Percentiles rank a stretch among this genome's conserved stretches.
These are phyloP conservation scores for Cairina moschata DNA, from an alignment of 2,113 vertebrate genomes.

Conservation along the genomic window DNA sequence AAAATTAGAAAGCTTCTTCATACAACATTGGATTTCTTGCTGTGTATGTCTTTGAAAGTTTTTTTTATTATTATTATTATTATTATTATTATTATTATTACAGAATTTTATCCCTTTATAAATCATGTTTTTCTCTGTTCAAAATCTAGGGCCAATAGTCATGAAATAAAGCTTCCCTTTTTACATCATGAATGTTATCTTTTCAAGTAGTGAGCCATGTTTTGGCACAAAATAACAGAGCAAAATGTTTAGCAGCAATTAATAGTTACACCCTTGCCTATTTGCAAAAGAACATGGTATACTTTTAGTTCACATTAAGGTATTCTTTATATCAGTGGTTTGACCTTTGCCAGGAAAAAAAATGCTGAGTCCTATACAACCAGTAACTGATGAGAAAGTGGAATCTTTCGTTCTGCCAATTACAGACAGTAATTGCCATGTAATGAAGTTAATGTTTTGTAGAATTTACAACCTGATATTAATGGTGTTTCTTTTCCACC, in stretches of 20 bases:
- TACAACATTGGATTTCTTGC: not conserved
- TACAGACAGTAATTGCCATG: constrained; percentile 86
- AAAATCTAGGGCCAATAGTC: not conserved
- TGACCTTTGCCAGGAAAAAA: constrained; percentile 85
- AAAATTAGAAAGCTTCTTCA: not conserved
- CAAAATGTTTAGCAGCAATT: constrained; percentile 14
- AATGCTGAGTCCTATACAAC: constrained; percentile 80
- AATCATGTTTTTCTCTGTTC: not conserved
- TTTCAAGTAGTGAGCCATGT: not conserved
- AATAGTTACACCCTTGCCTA: constrained; percentile 46
- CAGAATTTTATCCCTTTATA: not conserved
- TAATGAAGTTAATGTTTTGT: constrained; percentile 94
- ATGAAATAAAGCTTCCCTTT: constrained; percentile 8
- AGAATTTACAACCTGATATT: constrained; percentile 89
- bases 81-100: too few relatives aligned
- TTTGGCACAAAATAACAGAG: not conserved
- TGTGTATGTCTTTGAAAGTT: not conserved
- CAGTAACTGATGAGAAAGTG: constrained; percentile 77
- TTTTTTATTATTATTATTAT: not conserved
- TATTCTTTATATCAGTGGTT: constrained; percentile 71
- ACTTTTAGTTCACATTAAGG: constrained; percentile 53
- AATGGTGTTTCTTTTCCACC: constrained; percentile 74
- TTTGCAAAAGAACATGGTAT: constrained; percentile 28
- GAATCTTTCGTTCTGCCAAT: constrained; percentile 83
- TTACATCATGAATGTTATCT: not conserved